These are phyloP conservation scores for Vicugna pacos DNA, from an alignment of 2,113 vertebrate species.

Conservation along the genomic window DNA sequence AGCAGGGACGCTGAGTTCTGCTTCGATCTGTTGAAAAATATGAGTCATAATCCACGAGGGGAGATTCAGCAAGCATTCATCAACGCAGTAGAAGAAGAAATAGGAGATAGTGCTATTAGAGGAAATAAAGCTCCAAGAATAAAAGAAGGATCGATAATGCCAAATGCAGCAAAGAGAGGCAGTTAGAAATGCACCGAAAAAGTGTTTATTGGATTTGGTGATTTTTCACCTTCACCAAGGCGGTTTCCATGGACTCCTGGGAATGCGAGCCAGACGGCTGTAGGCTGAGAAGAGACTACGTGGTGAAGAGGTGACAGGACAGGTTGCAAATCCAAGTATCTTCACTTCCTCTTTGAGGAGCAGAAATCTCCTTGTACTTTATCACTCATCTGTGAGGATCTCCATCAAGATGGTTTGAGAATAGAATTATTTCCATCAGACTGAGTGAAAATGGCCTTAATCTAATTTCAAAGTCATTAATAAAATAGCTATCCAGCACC, in stretches of 20 bases:
- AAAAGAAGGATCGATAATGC: neutral
- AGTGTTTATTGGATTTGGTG: neutral
- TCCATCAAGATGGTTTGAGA: constrained; percentile 30
- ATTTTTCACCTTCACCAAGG: neutral
- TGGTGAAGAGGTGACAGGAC: neutral
- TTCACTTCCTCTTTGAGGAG: neutral
- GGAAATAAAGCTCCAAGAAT: constrained; percentile 48
- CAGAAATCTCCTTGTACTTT: neutral
- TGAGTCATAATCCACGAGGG: constrained; percentile 19
- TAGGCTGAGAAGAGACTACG: neutral
- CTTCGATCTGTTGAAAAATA: neutral
- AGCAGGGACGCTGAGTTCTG: neutral
- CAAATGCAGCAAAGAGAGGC: neutral
- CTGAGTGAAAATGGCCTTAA: constrained; percentile 43
- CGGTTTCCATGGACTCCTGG: neutral
- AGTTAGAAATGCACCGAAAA: neutral
- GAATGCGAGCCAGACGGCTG: neutral
- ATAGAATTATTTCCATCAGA: constrained; percentile 37
- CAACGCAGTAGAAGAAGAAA: neutral
- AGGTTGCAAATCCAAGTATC: neutral
- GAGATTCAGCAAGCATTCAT: constrained; percentile 19
- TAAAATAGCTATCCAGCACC: constrained; percentile 15
- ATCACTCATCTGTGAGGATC: neutral
- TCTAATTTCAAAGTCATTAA: constrained; percentile 41
- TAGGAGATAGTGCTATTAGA: neutral